A percentile compares a stretch with the other conserved stretches of the same genome.
phyloP scores from a whole-genome alignment of 2,888 invertebrate genomes.

The Drosophila quinaria region DNA sequence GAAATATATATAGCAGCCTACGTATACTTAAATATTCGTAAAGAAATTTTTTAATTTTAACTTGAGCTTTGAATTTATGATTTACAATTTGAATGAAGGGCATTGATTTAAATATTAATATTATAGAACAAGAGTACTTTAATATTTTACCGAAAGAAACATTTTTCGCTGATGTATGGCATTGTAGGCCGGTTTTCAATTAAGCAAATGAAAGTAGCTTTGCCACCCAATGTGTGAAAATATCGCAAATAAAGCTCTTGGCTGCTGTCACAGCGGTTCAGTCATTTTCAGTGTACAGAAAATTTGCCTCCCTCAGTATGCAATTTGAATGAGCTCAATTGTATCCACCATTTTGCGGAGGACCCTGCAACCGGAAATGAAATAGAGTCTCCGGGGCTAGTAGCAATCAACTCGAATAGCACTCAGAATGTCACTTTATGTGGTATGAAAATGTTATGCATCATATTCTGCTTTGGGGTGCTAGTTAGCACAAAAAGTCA shows the following conservation, averaged over 20 bases:
- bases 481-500: neutral
- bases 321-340: constrained; percentile 47
- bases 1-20: no score
- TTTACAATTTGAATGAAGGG: no score
- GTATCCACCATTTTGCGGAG: constrained; percentile 22
- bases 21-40: no score
- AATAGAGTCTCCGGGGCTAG: constrained; percentile 33
- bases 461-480: constrained; percentile 15
- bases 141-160: no score
- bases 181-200: no score
- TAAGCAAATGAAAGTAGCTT: constrained; percentile 50
- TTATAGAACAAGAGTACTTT: no score
- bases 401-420: constrained; percentile 31
- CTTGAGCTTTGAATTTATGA: no score
- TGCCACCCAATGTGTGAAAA: constrained; percentile 39
- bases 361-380: constrained; percentile 46
- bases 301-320: constrained; percentile 38
- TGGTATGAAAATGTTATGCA: constrained; percentile 22
- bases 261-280: constrained; percentile 28
- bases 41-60: no score
- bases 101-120: neutral
- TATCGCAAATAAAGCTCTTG: constrained; percentile 28
- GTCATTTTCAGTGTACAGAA: constrained; percentile 26
- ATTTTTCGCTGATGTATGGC: no score
- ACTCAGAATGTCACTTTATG: neutral